Evolutionary conservation across 2,888 invertebrate genomes (phyloP), one percentile per base, ranked within the genome.

Genomic region (Lepidonotus clava): DNA sequence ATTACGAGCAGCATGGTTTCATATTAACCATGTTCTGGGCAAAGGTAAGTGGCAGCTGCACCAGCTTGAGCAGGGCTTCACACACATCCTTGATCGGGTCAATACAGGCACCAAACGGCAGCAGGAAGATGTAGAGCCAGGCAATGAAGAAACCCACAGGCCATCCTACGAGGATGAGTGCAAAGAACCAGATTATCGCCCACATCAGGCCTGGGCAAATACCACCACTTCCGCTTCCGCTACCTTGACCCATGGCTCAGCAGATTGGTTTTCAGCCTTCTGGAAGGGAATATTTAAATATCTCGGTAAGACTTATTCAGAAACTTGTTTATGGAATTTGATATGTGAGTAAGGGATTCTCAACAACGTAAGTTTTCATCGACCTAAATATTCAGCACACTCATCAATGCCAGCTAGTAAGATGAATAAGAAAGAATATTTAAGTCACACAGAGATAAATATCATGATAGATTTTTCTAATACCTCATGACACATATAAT

Each of bases 171-270:
- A 90, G 85, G 36, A 92, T 89, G 24, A 92, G 88, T 21, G 89
- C 85, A 1, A 91, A 86, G 46, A 92, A 90, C 92, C 92, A 92
- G 24, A 93, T 77, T 77, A 92, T 89, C 53, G 90, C 86, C 90
- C 91, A 92, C 41, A 92, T 41, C 2, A 91, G 61, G 14, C 89
- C 89, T 5, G 90, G 88, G 18, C 88, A 87, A 11, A 87, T 18
- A 21, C 66, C 84, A 0, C 86, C 86, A n/a, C 83, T 56, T 32
- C 83, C 83, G 32, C 83, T 83, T 21, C 85, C 86, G 0, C 24
- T 21, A 38, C 84, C 87, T 32, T 71, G n/a, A 36, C 87, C 87
- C 86, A 86, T 86, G 40, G 0, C n/a, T n/a, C n/a, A n/a, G n/a
- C n/a, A n/a, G n/a, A n/a, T n/a, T n/a, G n/a, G n/a, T n/a, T n/a